These are phyloP conservation scores for Xanthorhoe spadicearia DNA, from an alignment of 2,888 invertebrate species.

Conservation along the genomic window DNA sequence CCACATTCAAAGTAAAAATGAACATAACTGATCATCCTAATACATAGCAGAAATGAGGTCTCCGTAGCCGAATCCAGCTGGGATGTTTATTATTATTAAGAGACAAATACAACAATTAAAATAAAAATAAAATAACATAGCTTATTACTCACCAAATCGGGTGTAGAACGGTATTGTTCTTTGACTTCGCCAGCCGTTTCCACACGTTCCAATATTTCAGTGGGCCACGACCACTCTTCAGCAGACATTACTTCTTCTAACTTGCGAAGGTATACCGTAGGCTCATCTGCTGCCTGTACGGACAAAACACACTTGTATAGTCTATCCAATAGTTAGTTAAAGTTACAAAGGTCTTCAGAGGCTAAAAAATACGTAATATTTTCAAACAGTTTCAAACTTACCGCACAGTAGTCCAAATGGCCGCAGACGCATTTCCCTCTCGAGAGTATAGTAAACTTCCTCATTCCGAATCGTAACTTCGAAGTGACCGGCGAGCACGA, in stretches of 20 bases:
- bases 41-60: too few relatives aligned
- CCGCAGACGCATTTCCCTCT: slow-evolving; percentile 69
- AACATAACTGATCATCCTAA: too few relatives aligned
- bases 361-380: too few relatives aligned
- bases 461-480: slow-evolving; percentile 57
- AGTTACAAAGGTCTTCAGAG: too few relatives aligned
- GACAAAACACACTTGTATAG: neutral
- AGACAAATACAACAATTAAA: too few relatives aligned
- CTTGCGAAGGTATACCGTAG: slow-evolving; percentile 57
- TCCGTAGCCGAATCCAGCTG: too few relatives aligned
- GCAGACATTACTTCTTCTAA: slow-evolving; percentile 28
- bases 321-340: too few relatives aligned
- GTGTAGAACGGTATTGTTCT: slow-evolving; percentile 45
- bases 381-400: slow-evolving; percentile 46
- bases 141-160: slow-evolving; percentile 31
- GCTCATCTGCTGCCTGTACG: slow-evolving; percentile 50
- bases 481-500: slow-evolving; percentile 58
- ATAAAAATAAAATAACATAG: too few relatives aligned
- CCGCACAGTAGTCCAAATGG: slow-evolving; percentile 51
- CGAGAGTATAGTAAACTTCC: slow-evolving; percentile 53
- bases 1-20: too few relatives aligned
- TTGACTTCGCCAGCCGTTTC: slow-evolving; percentile 54
- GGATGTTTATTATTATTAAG: too few relatives aligned
- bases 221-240: slow-evolving; percentile 65
- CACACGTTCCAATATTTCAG: slow-evolving; percentile 51